These are phyloP conservation scores for Dendrolimus punctatus DNA, from an alignment of 1,140 invertebrate species.

Conservation along the genomic window DNA sequence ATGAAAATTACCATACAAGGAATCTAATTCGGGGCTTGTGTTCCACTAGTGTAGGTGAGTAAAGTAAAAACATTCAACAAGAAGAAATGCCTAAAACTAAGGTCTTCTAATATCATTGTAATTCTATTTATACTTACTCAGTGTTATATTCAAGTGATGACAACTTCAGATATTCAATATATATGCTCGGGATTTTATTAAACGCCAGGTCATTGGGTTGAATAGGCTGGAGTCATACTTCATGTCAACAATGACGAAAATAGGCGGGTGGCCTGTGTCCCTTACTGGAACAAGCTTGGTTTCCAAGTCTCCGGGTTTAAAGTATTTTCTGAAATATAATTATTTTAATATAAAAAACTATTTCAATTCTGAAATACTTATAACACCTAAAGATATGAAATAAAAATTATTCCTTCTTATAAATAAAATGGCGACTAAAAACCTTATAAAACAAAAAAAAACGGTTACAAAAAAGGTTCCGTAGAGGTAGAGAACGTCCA, in stretches of 20 bases:
- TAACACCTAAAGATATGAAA: not conserved
- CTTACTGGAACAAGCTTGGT: conserved; percentile 78
- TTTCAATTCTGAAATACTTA: not conserved
- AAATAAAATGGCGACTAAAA: no score
- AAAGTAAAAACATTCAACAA: no score
- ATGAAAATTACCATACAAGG: no score
- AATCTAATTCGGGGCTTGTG: no score
- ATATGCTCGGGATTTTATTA: conserved; percentile 81
- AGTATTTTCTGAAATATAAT: conserved; percentile 50
- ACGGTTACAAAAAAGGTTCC: no score
- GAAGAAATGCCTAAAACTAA: no score
- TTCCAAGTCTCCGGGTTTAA: conserved; percentile 80
- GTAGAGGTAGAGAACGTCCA: no score
- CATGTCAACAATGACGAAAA: conserved; percentile 81
- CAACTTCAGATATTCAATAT: conserved; percentile 79
- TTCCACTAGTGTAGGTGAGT: no score
- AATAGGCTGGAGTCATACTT: conserved; percentile 83
- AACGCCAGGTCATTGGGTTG: conserved; percentile 87
- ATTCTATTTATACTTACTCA: conserved; percentile 63
- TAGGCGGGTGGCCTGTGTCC: conserved; percentile 77
- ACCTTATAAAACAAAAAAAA: no score
- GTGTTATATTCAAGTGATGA: conserved; percentile 79
- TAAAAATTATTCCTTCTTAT: not conserved
- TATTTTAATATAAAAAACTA: not conserved
- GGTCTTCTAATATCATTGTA: no score